A percentile compares a stretch with the other conserved stretches of the same genome.
phyloP scores from a whole-genome alignment of 2,888 invertebrate genomes.

The Thumatha senex region DNA sequence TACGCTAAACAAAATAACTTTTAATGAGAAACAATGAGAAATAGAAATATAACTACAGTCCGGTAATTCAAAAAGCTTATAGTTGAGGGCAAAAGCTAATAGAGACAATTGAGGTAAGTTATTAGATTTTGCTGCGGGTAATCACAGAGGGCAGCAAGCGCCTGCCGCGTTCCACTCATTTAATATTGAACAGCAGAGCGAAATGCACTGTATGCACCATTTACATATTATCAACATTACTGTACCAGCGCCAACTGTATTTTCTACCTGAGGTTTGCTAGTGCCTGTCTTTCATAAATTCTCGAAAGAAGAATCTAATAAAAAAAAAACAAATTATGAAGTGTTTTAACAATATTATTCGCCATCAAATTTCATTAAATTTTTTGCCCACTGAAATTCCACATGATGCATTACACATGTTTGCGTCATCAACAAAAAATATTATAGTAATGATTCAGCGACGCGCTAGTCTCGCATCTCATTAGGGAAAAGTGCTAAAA shows the following conservation, averaged over 20 bases:
- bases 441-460: constrained; percentile 34
- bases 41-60: too few relatives aligned
- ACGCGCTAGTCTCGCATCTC: constrained; percentile 33
- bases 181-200: constrained; percentile 65
- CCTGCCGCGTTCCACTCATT: constrained; percentile 56
- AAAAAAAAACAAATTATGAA: not conserved
- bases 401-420: constrained; percentile 31
- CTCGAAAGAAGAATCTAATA: too few relatives aligned
- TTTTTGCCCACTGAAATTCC: constrained; percentile 7
- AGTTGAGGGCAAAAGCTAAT: constrained; percentile 27
- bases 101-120: constrained; percentile 49
- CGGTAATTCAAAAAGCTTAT: too few relatives aligned
- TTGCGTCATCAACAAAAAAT: constrained; percentile 32
- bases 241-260: constrained; percentile 27
- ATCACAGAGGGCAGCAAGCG: constrained; percentile 52
- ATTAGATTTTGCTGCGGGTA: constrained; percentile 53
- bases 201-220: constrained; percentile 45
- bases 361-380: constrained; percentile 1
- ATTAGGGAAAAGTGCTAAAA: constrained; percentile 41
- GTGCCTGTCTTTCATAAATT: constrained; percentile 7
- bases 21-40: too few relatives aligned
- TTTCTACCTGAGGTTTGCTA: constrained; percentile 20
- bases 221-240: constrained; percentile 28
- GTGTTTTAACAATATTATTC: not conserved
- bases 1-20: too few relatives aligned